phyloP scores from a whole-genome alignment of 2,888 invertebrate genomes.

The Aplocera efformata region DNA sequence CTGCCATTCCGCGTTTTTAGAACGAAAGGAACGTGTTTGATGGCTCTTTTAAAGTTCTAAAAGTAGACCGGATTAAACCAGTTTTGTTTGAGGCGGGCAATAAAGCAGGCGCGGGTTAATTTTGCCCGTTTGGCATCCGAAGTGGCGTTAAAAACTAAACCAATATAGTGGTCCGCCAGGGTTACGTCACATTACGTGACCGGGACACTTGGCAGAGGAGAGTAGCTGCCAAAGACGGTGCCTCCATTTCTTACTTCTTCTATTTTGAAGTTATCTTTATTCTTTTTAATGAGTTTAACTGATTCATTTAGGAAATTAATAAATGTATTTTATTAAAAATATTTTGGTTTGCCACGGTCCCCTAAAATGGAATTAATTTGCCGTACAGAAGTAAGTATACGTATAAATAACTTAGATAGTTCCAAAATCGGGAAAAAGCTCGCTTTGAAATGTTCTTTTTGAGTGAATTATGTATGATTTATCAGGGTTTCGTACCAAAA shows the following conservation, averaged over 20 bases:
- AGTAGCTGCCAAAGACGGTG: constrained; percentile 36
- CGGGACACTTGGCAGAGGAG: constrained; percentile 53
- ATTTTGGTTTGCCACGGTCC: too few species aligned
- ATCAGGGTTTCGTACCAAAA: too few species aligned
- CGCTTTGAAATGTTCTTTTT: too few species aligned
- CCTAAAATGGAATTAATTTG: too few species aligned
- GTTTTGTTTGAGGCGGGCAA: constrained; percentile 31
- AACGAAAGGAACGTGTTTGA: constrained; percentile 16
- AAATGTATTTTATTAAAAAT: too few species aligned
- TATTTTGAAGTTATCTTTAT: constrained; percentile 14
- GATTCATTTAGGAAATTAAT: background rate
- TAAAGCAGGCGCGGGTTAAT: constrained; percentile 58
- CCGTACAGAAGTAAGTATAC: too few species aligned
- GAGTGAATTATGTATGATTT: too few species aligned
- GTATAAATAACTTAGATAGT: too few species aligned
- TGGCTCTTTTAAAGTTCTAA: constrained; percentile 24
- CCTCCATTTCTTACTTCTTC: constrained; percentile 14
- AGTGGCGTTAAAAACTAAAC: constrained; percentile 67
- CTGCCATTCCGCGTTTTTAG: constrained; percentile 12
- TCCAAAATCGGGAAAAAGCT: too few species aligned
- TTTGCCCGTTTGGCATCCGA: constrained; percentile 52
- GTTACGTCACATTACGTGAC: constrained; percentile 63
- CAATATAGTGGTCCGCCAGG: constrained; percentile 62
- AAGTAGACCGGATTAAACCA: constrained; percentile 21
- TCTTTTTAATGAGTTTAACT: constrained; percentile 3